phyloP scores from a whole-genome alignment of 2,113 vertebrate species.

The Ctenomys sociabilis region DNA sequence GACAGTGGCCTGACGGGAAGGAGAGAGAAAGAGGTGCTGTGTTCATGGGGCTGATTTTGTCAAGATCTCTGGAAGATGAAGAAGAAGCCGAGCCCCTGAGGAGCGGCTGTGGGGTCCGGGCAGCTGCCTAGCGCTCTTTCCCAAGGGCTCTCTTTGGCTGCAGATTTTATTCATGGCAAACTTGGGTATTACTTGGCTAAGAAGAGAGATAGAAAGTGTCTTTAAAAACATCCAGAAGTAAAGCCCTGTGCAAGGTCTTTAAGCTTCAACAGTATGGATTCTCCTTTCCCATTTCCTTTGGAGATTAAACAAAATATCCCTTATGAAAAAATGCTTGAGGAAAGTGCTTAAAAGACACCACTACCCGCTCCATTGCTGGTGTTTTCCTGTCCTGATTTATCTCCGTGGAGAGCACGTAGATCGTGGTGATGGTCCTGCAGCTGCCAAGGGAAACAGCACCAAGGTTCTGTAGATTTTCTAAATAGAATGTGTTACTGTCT shows the following conservation, averaged over 20 bases:
- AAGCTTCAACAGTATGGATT: conserved; percentile 37
- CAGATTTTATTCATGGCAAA: background rate
- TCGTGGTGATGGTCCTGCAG: background rate
- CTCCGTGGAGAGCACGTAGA: background rate
- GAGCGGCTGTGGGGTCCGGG: background rate
- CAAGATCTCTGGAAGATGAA: background rate
- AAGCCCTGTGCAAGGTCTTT: background rate
- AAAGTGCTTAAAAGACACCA: conserved; percentile 31
- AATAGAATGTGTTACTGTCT: conserved; percentile 57
- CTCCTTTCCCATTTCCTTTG: conserved; percentile 28
- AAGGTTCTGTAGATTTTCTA: conserved; percentile 55
- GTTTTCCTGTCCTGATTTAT: conserved; percentile 51
- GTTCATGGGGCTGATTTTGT: background rate
- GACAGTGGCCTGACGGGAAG: background rate
- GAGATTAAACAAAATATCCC: conserved; percentile 46
- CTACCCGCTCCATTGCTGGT: background rate
- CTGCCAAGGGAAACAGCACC: conserved; percentile 25
- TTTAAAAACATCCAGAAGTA: conserved; percentile 50
- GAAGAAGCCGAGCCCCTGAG: background rate
- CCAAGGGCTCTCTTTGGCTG: background rate
- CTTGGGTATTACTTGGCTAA: conserved; percentile 13
- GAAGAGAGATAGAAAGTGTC: background rate
- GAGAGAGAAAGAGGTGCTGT: background rate
- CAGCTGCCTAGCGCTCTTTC: background rate
- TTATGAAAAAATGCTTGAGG: conserved; percentile 17